Evolutionary conservation across 2,797 vertebrate genomes (phyloP), one percentile per base, ranked within the genome.

Genomic region (Halcyon smyrnensis): DNA sequence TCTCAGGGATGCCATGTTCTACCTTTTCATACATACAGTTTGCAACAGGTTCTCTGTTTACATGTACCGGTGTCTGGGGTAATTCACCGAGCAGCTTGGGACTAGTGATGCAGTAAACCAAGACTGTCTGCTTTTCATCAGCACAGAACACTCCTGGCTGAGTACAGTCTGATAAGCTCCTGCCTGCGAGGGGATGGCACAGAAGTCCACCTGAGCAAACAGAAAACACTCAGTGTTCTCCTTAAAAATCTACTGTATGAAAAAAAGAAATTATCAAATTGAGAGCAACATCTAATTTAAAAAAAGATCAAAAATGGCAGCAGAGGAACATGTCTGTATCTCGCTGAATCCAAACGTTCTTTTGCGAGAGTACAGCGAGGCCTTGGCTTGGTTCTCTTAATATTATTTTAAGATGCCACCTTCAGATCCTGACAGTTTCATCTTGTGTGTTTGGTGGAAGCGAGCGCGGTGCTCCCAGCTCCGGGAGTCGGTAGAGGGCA

Each of bases 21-120:
- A 4, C 1, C 2, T 23, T 65, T 67, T 41, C 69, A 48, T 36
- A 19, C 53, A 11, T 2, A 17, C 1, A 6, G 11, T 68, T 82
- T 48, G 41, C 67, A 85, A 13, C 71, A 65, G 68, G 4, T 27
- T 91, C 19, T 87, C 23, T 45, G 11, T 32, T 25, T 10, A 3
- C 6, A 2, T 3, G 1, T 56, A 2, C 39, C 12, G 0, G 36
- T 36, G 75, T 12, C 3, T 1, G 4, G n/a, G 53, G 57, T 28
- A 8, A 36, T 3, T 16, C 45, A 11, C 24, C 0, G 10, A 1
- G 62, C 13, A 23, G 54, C 89, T 75, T 46, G 32, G 39, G 11
- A 1, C 45, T 4, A 3, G 39, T 1, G 20, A 10, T 20, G 74
- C 1, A 15, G 9, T 11, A 6, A 6, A 5, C 15, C 19, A 7